Percentiles rank a stretch among this genome's conserved stretches.
These are phyloP conservation scores for Cardiocondyla obscurior DNA, from an alignment of 1,140 invertebrate genomes.

Conservation along the genomic window DNA sequence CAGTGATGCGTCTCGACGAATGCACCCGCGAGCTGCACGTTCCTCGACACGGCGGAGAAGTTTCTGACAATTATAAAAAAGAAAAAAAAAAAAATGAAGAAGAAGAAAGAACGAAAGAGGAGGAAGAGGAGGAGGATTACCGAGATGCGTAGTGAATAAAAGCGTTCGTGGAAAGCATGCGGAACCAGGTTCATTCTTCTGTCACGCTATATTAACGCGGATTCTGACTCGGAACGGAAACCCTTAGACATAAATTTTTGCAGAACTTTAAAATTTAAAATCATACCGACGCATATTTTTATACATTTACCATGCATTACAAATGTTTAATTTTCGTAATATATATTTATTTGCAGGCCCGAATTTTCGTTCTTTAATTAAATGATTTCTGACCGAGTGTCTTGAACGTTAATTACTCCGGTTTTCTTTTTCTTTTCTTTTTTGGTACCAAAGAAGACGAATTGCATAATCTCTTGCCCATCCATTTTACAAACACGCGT, in stretches of 20 bases:
- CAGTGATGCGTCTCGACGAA: constrained; percentile 22
- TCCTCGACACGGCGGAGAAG: background rate
- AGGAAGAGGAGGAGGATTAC: too few relatives aligned
- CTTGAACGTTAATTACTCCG: background rate
- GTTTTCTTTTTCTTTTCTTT: background rate
- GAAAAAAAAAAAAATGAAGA: too few relatives aligned
- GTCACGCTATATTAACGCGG: background rate
- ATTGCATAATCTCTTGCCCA: background rate
- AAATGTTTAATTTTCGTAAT: background rate
- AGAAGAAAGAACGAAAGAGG: too few relatives aligned
- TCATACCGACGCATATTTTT: background rate
- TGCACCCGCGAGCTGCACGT: constrained; percentile 14
- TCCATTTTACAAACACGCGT: too few relatives aligned
- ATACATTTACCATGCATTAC: too few relatives aligned
- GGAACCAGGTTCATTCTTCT: background rate
- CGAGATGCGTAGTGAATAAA: background rate
- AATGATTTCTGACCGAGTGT: background rate
- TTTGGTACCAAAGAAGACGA: background rate
- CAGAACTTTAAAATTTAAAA: background rate
- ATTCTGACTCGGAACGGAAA: background rate
- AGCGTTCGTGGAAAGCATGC: background rate
- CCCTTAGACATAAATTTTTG: background rate
- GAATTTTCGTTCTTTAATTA: background rate
- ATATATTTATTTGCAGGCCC: background rate
- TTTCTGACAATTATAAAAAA: constrained; percentile 34